Percentiles rank a stretch among this genome's conserved stretches.
Conservation (phyloP, 1,140 invertebrate genomes). For the Diuraphis noxia region DNA sequence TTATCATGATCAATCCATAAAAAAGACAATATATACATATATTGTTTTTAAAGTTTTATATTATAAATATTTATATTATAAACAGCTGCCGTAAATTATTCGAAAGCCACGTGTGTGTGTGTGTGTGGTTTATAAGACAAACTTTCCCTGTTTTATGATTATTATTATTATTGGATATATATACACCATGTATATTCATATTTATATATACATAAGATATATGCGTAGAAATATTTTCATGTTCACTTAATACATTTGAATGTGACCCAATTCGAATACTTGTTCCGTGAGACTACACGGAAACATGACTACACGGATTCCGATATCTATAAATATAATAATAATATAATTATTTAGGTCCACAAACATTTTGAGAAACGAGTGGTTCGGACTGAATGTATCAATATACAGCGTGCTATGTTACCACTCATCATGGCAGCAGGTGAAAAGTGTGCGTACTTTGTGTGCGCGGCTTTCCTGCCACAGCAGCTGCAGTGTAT, state of each 20-base stretch:
- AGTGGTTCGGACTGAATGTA: not conserved
- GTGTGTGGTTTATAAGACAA: not conserved
- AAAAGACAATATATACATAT: not conserved
- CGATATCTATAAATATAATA: slow-evolving; percentile 9
- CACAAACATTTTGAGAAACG: not conserved
- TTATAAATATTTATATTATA: slow-evolving; percentile 1
- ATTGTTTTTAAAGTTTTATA: slow-evolving; percentile 13
- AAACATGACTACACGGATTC: not conserved
- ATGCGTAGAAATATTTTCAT: not conserved
- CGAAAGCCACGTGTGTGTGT: not conserved
- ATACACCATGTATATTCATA: not conserved
- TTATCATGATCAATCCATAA: not conserved
- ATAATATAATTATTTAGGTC: slow-evolving; percentile 12
- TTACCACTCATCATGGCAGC: not conserved
- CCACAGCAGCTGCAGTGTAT: not conserved
- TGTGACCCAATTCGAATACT: slow-evolving; percentile 34
- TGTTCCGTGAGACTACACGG: not conserved
- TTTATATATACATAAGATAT: not conserved
- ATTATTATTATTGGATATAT: not conserved
- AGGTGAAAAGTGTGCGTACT: not conserved
- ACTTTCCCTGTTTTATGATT: slow-evolving; percentile 34
- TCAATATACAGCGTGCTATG: not conserved
- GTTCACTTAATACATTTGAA: slow-evolving; percentile 23
- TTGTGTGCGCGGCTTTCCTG: not conserved
- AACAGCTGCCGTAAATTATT: slow-evolving; percentile 1